phyloP scores from a whole-genome alignment of 2,888 invertebrate species.

The Phyto melanocephala region DNA sequence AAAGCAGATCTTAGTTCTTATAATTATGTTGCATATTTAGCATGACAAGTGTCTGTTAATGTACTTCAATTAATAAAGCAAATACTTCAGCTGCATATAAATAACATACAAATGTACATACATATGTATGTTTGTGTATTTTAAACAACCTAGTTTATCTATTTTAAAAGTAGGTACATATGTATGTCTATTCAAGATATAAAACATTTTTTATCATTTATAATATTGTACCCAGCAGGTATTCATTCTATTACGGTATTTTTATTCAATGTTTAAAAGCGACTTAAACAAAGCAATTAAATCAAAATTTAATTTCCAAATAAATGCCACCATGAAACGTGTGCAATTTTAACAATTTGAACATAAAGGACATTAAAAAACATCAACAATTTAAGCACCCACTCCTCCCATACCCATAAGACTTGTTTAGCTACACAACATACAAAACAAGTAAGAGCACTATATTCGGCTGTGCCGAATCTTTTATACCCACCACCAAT shows the following conservation, averaged over 20 bases:
- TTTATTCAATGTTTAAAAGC: too few species aligned
- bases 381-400: background rate
- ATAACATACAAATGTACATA: too few species aligned
- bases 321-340: conserved; percentile 54
- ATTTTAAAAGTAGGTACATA: too few species aligned
- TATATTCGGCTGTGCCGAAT: too few species aligned
- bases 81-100: background rate
- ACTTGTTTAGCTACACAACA: conserved; percentile 1
- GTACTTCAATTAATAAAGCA: background rate
- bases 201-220: too few species aligned
- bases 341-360: conserved; percentile 36
- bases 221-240: too few species aligned
- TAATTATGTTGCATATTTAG: background rate
- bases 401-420: background rate
- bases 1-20: too few species aligned
- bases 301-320: conserved; percentile 60
- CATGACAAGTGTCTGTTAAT: background rate
- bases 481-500: too few species aligned
- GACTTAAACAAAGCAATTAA: conserved; percentile 61
- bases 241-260: too few species aligned
- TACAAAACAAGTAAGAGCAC: too few species aligned
- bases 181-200: too few species aligned
- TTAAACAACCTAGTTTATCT: background rate
- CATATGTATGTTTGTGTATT: background rate
- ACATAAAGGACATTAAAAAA: conserved; percentile 29